Evolutionary conservation across 2,113 vertebrate genomes (phyloP).

Genomic region (Perognathus longimembris): DNA sequence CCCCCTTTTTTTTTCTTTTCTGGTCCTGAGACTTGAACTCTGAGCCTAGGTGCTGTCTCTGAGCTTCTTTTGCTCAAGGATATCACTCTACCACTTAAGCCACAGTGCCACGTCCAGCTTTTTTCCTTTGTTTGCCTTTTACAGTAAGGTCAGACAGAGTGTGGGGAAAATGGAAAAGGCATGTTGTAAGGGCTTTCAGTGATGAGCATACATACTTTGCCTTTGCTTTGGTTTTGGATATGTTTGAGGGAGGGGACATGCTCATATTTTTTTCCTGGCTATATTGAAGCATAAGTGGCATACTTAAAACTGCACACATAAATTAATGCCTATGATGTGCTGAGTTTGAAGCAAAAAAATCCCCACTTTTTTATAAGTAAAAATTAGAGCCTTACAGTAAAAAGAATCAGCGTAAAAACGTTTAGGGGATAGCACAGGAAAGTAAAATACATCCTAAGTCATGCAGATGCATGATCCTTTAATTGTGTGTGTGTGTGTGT

Average conservation of each 20-base stretch:
- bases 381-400: slow-evolving; percentile 5
- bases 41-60: too few relatives aligned
- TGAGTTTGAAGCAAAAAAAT: background rate
- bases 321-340: background rate
- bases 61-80: too few relatives aligned
- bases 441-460: background rate
- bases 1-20: too few relatives aligned
- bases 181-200: background rate
- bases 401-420: slow-evolving; percentile 28
- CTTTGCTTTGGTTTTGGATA: background rate
- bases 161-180: background rate
- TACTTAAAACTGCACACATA: background rate
- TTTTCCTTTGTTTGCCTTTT: background rate
- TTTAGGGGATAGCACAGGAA: background rate
- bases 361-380: background rate
- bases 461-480: background rate
- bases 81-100: too few relatives aligned
- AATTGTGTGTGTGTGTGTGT: too few relatives aligned
- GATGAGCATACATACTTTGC: background rate
- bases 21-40: too few relatives aligned
- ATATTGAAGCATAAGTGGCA: background rate
- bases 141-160: background rate
- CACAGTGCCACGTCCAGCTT: too few relatives aligned
- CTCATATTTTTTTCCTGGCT: background rate
- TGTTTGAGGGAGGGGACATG: accelerated